Evolutionary conservation across 1,140 invertebrate genomes (phyloP), one percentile per base, ranked within the genome.

Genomic region (Camponotus floridanus): DNA sequence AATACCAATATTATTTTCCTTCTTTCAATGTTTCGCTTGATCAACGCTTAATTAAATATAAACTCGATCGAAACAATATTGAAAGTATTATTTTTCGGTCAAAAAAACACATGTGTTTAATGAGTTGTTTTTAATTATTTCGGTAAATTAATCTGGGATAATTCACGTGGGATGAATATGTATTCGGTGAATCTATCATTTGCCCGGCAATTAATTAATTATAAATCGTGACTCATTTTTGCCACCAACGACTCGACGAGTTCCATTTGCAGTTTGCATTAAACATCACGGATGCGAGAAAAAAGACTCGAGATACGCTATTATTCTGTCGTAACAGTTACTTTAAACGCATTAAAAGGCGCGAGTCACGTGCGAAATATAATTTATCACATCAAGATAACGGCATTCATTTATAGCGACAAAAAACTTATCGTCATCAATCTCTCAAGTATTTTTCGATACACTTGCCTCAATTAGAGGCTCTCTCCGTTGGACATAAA

Each of bases 181-280:
- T 55, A 15, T n/a, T 4, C 67, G 21, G 18, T 33, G 45, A 83
- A 74, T 73, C 73, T 81, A 73, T 81, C 51, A 42, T 11, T 81
- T 26, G 67, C 31, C 2, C 68, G 9, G 3, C 26, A 26, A 0
- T 26, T 26, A 74, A 21, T 11, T 73, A 64, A 64, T 39, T 42
- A 39, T 73, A 61, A 74, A 31, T 59, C 13, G 36, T 8, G 31
- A 15, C 18, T 61, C 9, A 26, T 74, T 74, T 74, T 21, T 4
- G 3, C n/a, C 2, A 57, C 4, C 51, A 13, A 31, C 13, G 15
- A 13, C 18, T 48, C 74, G 74, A 83, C 39, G 68, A 83, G 36
- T 61, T 42, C 9, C 39, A 3, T 48, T 64, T 45, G 42, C 8
- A 59, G 2, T 33, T 51, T 39, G 57, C n/a, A 3, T 15, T 65